A percentile compares a stretch with the other conserved stretches of the same genome.
These are phyloP conservation scores for Saturnia japonica DNA, from an alignment of 2,888 invertebrate genomes.

Conservation along the genomic window DNA sequence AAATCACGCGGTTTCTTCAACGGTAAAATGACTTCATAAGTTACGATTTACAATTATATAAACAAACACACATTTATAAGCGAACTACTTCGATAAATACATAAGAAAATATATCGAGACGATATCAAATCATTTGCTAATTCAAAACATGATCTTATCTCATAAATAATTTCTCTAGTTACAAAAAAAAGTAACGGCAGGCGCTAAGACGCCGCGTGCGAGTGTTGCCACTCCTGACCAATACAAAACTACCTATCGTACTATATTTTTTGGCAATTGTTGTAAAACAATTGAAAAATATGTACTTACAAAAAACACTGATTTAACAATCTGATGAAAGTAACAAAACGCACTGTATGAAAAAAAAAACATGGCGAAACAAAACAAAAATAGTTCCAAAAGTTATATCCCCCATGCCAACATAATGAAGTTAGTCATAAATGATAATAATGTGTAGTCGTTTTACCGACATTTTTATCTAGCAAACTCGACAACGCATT, in stretches of 20 bases:
- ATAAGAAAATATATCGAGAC: slow-evolving; percentile 77
- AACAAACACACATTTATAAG: slow-evolving; percentile 75
- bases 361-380: too few relatives aligned
- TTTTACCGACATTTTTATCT: too few relatives aligned
- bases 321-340: neutral
- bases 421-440: too few relatives aligned
- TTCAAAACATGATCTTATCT: slow-evolving; percentile 76
- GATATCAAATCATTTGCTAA: slow-evolving; percentile 68
- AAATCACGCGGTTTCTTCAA: slow-evolving; percentile 31
- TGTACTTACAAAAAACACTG: neutral
- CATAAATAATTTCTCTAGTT: slow-evolving; percentile 82
- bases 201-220: slow-evolving; percentile 38
- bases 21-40: slow-evolving; percentile 55
- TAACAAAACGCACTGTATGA: neutral
- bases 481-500: too few relatives aligned
- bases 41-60: slow-evolving; percentile 67
- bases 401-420: too few relatives aligned
- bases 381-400: too few relatives aligned
- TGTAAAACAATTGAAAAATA: neutral
- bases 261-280: neutral
- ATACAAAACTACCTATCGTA: neutral
- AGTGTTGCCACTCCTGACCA: neutral
- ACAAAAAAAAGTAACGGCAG: slow-evolving; percentile 75
- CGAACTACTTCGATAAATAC: slow-evolving; percentile 78
- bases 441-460: too few relatives aligned